Base-by-base conservation (phyloP, 2,797 vertebrate species). In the Rhynchotus rufescens region DNA sequence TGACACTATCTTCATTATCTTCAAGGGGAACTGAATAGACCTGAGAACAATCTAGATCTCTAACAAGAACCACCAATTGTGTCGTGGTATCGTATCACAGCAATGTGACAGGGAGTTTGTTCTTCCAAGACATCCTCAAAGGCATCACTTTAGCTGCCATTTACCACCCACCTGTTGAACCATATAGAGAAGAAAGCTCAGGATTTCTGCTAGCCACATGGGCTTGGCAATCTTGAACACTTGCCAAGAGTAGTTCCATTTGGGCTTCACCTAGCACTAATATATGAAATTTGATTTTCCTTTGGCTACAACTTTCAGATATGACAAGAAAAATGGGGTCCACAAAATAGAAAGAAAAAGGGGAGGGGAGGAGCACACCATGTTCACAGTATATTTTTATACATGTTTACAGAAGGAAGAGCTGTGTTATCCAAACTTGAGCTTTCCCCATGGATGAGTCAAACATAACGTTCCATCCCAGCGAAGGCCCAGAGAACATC, bases 321-420 rank as follows among this genome's bases (percentile, higher is more conserved):
- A 71, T 21, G 25, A 80, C 14, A 74, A 95, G 80, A 84, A 93
- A 76, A 40, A 44, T 34, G 79, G 65, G 71, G 87, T 77, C 78
- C 91, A 80, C 54, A 87, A 68, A 92, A 74, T 15, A 93, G 67
- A 93, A 91, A 82, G 74, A 87, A 83, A 80, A 65, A 30, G 87
- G 93, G 93, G 90, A 93, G 93, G 92, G 92, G 89, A 92, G 83
- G 89, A 95, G 92, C 95, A 91, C 94, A 86, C 38, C 93, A 95
- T 88, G 91, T 90, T 96, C 95, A 96, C 95, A 96, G 96, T 96
- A 15, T 96, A 96, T 96, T 96, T 95, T 94, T 89, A 94, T 95
- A 86, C 94, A 49, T 95, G 54, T 87, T 97, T 92, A 59, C 93
- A 97, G 97, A 95, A 95, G 78, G 94, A 82, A 90, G 72, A 89